Percentiles rank a stretch among this genome's conserved stretches.
Conservation (phyloP, 2,113 vertebrate species). For the Oreochromis niloticus region DNA sequence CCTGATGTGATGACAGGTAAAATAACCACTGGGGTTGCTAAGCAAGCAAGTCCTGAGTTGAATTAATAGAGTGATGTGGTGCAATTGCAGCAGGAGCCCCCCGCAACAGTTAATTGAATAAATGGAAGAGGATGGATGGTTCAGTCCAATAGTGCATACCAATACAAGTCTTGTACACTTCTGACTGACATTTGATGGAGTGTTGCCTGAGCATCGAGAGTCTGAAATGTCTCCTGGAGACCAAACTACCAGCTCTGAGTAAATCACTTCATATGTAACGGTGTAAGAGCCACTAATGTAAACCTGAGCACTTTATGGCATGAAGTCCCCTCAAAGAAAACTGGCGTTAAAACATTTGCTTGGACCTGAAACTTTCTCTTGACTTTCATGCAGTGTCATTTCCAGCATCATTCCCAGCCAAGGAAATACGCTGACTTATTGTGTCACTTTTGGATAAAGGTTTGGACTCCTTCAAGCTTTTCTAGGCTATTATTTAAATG, state of each 20-base stretch:
- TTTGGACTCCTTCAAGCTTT: neutral
- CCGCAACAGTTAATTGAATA: neutral
- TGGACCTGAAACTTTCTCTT: neutral
- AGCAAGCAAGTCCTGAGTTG: neutral
- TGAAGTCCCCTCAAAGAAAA: neutral
- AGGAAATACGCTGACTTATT: rapidly evolving
- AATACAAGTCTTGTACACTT: neutral
- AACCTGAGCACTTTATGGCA: neutral
- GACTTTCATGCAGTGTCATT: neutral
- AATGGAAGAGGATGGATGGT: neutral
- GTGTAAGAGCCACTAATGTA: neutral
- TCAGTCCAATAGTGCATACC: neutral
- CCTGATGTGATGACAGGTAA: neutral
- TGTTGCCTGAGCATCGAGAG: neutral
- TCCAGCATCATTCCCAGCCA: neutral
- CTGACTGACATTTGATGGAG: neutral
- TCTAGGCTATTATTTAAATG: neutral
- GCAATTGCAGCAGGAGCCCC: neutral
- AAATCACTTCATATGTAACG: neutral
- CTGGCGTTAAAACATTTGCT: neutral
- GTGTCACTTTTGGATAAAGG: neutral
- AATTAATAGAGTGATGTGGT: neutral
- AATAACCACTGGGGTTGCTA: neutral
- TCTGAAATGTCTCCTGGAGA: neutral
- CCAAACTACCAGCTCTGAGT: neutral